These are phyloP conservation scores for Phalacrocorax pelagicus DNA, from an alignment of 2,113 vertebrate genomes.

Conservation along the genomic window DNA sequence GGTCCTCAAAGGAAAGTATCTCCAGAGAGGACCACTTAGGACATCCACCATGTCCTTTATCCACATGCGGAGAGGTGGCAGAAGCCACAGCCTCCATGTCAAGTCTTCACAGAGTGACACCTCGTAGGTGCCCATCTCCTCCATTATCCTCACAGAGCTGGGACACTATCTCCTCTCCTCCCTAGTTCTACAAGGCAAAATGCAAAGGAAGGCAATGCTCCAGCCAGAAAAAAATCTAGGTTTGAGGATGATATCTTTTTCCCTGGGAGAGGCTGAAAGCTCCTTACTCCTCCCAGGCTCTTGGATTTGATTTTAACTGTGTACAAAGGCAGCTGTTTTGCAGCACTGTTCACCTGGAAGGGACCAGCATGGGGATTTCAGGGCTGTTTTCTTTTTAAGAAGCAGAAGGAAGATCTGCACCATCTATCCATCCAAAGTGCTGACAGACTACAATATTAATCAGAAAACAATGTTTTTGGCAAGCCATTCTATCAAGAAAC, in stretches of 20 bases:
- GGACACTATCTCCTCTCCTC: neutral
- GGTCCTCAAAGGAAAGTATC: neutral
- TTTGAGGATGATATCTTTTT: neutral
- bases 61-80: neutral
- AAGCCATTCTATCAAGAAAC: neutral
- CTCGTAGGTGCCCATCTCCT: fast-evolving
- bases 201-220: neutral
- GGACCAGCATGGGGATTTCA: neutral
- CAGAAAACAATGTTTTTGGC: constrained; percentile 25
- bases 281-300: neutral
- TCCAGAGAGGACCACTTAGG: neutral
- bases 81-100: neutral
- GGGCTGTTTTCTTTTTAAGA: neutral
- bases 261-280: neutral
- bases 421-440: neutral
- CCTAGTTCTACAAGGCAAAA: neutral
- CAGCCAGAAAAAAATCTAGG: neutral
- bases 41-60: fast-evolving
- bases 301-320: neutral
- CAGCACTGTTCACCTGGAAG: neutral
- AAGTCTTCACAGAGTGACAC: fast-evolving
- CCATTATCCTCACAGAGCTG: neutral
- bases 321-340: neutral
- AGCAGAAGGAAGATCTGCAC: neutral
- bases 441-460: neutral